Conservation (phyloP, 2,797 vertebrate species). For the Gallirallus australis region DNA sequence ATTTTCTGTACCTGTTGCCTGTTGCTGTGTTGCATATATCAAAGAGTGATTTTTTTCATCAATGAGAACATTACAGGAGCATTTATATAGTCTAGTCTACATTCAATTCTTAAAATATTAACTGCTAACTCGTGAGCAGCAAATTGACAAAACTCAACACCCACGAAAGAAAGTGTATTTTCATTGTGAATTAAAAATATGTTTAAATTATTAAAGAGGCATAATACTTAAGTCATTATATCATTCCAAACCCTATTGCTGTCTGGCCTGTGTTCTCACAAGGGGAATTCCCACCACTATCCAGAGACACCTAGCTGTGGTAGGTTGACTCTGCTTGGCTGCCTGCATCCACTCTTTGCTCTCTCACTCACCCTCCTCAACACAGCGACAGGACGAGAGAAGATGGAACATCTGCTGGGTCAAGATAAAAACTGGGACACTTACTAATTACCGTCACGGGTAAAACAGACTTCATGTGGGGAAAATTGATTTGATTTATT, state of each 20-base stretch:
- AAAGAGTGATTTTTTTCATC: background rate
- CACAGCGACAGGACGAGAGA: background rate
- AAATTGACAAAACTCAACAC: no score
- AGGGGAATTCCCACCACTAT: background rate
- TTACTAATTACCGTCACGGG: background rate
- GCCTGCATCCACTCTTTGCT: fast-evolving
- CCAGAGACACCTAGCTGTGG: background rate
- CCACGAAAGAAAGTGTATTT: no score
- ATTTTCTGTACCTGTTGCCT: background rate
- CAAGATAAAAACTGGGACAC: background rate
- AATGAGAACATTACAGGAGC: background rate
- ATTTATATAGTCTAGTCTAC: background rate
- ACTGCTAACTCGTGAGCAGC: no score
- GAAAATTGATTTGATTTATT: background rate
- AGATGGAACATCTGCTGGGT: background rate
- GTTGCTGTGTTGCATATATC: background rate
- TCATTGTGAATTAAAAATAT: no score
- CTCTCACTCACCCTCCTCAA: background rate
- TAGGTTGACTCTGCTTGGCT: background rate
- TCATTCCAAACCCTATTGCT: background rate
- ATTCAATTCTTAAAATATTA: no score
- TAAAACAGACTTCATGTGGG: background rate
- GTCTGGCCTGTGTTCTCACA: background rate
- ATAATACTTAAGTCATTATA: no score
- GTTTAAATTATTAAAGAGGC: no score